These are phyloP conservation scores for Petrolisthes manimaculis DNA, from an alignment of 2,888 invertebrate genomes.

Conservation along the genomic window DNA sequence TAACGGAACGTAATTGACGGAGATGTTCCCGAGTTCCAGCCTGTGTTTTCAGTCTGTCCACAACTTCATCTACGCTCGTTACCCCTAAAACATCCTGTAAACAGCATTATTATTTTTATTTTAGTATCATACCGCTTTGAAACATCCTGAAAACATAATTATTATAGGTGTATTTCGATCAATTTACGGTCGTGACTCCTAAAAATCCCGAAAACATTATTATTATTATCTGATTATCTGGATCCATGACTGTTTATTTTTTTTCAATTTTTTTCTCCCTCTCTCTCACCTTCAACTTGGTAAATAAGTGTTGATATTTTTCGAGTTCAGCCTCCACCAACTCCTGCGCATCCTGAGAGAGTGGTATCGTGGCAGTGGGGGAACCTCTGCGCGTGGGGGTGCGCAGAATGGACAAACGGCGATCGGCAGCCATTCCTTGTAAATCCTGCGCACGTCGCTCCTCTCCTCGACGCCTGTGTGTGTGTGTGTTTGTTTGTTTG, in stretches of 20 bases:
- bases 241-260: no score
- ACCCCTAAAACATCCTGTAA: conserved; percentile 61
- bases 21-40: conserved; percentile 57
- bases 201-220: no score
- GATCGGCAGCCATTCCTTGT: conserved; percentile 36
- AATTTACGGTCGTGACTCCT: no score
- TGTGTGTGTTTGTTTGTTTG: no score
- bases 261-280: neutral
- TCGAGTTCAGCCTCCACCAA: conserved; percentile 56
- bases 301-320: conserved; percentile 55
- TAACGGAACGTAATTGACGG: conserved; percentile 57
- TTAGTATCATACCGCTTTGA: no score
- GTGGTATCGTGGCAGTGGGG: conserved; percentile 34
- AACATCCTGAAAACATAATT: no score
- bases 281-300: conserved; percentile 63
- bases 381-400: conserved; percentile 59
- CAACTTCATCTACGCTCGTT: conserved; percentile 62
- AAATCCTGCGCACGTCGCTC: conserved; percentile 49
- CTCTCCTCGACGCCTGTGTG: conserved; percentile 38
- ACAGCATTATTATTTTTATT: neutral
- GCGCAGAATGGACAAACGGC: conserved; percentile 50
- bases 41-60: conserved; percentile 59
- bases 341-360: conserved; percentile 38
- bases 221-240: no score
- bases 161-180: no score